These are phyloP conservation scores for Diplazon laetatorius DNA, from an alignment of 2,888 invertebrate species.

Conservation along the genomic window DNA sequence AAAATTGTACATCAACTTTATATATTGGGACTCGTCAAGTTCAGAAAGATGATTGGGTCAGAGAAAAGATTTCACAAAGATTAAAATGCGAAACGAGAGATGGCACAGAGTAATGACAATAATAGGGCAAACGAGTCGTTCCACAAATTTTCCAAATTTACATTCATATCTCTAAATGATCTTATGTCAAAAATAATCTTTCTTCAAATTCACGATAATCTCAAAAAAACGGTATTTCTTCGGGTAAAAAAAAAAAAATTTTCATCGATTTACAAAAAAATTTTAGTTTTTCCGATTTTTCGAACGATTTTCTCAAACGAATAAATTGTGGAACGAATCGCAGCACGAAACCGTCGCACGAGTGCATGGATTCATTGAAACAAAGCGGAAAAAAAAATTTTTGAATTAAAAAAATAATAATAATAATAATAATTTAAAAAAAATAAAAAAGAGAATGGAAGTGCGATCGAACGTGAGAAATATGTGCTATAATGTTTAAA, in stretches of 20 bases:
- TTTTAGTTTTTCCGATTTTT: background rate
- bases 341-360: constrained; percentile 72
- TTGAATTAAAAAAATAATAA: constrained; percentile 45
- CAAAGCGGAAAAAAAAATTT: constrained; percentile 38
- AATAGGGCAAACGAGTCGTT: constrained; percentile 76
- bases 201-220: background rate
- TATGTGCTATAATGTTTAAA: constrained; percentile 73
- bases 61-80: constrained; percentile 43
- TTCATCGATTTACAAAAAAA: background rate
- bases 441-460: constrained; percentile 34
- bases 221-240: background rate
- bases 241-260: background rate
- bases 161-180: background rate
- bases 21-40: constrained; percentile 14
- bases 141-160: constrained; percentile 60
- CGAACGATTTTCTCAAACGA: constrained; percentile 33
- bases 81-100: constrained; percentile 54
- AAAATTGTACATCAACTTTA: too few relatives aligned
- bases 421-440: constrained; percentile 13
- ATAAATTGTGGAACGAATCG: constrained; percentile 69
- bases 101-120: constrained; percentile 75
- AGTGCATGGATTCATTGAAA: constrained; percentile 74
- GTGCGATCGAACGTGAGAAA: constrained; percentile 39
- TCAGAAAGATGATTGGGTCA: constrained; percentile 42
- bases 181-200: too few relatives aligned